Evolutionary conservation across 2,888 invertebrate genomes (phyloP), one percentile per base, ranked within the genome.

Genomic region (Nysson spinosus): DNA sequence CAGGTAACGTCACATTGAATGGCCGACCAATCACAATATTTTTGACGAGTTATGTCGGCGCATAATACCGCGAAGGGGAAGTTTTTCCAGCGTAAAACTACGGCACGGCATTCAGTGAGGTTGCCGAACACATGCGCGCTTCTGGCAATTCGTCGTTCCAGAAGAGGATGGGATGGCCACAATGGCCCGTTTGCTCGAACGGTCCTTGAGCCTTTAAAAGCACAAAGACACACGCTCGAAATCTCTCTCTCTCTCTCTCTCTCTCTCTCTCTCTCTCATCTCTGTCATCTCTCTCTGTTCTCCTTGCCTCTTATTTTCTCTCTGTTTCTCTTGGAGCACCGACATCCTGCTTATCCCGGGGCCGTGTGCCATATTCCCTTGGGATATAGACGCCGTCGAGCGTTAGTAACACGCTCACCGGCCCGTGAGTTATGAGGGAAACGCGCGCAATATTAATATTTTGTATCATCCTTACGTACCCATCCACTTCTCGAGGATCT

Each of bases 391-490:
- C 69, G 75, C 83, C 78, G 72, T 80, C 78, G 82, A 84, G 86
- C 87, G 86, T 86, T 80, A 82, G 86, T 86, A 87, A 86, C 85
- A 78, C 79, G 86, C 69, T 77, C 86, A 87, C 61, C 85, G 85
- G 80, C 69, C 85, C 83, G 85, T 87, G 85, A 87, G 84, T 87
- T 87, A 87, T 87, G 87, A 85, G 86, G 85, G 85, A 85, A 74
- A 72, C 72, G 49, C 60, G 77, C 79, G 85, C 79, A 75, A 87
- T 87, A 87, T 87, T 87, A 87, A 87, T 87, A 87, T 87, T 87
- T 86, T 84, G 87, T 87, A 87, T 87, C 87, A 87, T 87, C 87
- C 84, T 85, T 80, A 39, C 62, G 47, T 52, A 24, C 44, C 30
- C 55, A 22, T 32, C 14, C 1, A n/a, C 28, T 3, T 14, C 4